These are phyloP conservation scores for Polyommatus iphigenia DNA, from an alignment of 2,888 invertebrate species.

Conservation along the genomic window DNA sequence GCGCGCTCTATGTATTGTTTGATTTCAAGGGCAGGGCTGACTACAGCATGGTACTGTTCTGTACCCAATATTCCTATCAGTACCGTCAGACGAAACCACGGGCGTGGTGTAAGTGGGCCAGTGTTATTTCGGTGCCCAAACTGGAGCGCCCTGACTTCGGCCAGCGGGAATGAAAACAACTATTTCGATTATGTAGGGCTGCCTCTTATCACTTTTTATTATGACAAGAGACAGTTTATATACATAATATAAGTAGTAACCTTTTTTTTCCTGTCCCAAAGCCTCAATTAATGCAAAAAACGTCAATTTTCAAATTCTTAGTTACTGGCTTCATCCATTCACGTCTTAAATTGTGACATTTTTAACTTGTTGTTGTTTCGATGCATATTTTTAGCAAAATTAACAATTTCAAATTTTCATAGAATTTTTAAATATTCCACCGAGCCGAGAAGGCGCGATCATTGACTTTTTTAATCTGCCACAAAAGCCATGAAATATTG, in stretches of 20 bases:
- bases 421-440: too few species aligned
- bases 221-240: neutral
- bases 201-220: constrained; percentile 16
- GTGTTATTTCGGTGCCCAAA: constrained; percentile 72
- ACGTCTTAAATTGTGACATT: too few species aligned
- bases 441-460: too few species aligned
- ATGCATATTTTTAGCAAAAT: too few species aligned
- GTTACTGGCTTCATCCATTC: too few species aligned
- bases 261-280: too few species aligned
- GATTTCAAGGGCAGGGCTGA: neutral
- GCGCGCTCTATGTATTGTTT: neutral
- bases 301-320: too few species aligned
- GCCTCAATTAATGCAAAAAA: too few species aligned
- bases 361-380: too few species aligned
- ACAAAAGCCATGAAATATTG: neutral
- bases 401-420: too few species aligned
- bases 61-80: constrained; percentile 2
- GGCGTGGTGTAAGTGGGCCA: constrained; percentile 61
- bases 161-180: constrained; percentile 56
- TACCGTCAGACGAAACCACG: constrained; percentile 41
- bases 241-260: too few species aligned
- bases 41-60: neutral
- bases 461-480: neutral
- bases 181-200: constrained; percentile 57
- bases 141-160: constrained; percentile 65